Evolutionary conservation across 2,113 vertebrate genomes (phyloP).

Genomic region (Oreochromis niloticus): DNA sequence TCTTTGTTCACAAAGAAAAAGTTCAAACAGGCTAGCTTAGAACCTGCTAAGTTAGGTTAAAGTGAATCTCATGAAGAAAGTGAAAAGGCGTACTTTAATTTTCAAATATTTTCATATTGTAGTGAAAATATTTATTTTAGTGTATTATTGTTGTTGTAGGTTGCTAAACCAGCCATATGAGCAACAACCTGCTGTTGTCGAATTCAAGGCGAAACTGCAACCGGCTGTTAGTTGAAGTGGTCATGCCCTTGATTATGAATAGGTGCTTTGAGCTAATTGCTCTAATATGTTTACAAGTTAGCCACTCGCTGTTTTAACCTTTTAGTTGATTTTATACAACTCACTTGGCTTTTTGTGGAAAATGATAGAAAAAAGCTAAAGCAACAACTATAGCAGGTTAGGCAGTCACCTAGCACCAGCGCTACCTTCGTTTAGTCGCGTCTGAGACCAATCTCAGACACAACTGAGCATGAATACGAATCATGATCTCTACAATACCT

Average conservation of each 20-base stretch:
- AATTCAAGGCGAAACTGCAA: not conserved
- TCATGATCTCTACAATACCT: not conserved
- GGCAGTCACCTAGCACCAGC: not conserved
- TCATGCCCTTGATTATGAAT: not conserved
- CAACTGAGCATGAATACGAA: not conserved
- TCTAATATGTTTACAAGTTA: not conserved
- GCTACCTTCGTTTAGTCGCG: not conserved
- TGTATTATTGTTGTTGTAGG: not conserved
- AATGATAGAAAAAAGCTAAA: not conserved
- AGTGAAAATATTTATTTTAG: not conserved
- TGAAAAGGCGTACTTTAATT: fast-evolving
- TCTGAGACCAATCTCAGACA: not conserved
- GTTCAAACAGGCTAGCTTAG: not conserved
- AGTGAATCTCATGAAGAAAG: not conserved
- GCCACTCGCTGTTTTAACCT: not conserved
- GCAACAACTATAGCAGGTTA: not conserved
- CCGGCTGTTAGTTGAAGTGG: not conserved
- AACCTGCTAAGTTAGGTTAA: not conserved
- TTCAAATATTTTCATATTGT: not conserved
- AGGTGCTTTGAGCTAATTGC: not conserved
- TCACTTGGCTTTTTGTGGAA: not conserved
- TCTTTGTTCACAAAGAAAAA: not conserved
- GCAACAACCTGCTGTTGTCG: not conserved
- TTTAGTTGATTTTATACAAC: not conserved
- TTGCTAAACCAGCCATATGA: not conserved